Evolutionary conservation across 2,797 vertebrate genomes (phyloP), one percentile per base, ranked within the genome.

Genomic region (Halcyon smyrnensis): DNA sequence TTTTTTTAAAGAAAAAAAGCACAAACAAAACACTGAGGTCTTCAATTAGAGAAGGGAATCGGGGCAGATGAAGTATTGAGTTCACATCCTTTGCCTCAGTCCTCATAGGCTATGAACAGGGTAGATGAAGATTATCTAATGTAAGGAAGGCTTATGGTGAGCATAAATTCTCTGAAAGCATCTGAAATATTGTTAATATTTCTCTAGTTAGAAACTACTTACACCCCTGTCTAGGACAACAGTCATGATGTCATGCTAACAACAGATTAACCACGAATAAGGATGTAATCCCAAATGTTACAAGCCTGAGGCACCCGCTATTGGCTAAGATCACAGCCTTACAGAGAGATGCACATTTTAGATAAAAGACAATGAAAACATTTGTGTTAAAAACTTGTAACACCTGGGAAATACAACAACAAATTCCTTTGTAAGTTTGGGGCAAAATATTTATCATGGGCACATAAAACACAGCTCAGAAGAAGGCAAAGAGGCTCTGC

Each of bases 31-130:
- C 4, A 43, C 21, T 34, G 15, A 62, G 11, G 5, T 41, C 17
- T 82, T 76, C 24, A 68, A 15, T 37, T 76, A 73, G 48, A 1
- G 0, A 75, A 56, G 37, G 2, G 5, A 82, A 53, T 20, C 34
- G 7, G 15, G 19, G 4, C 16, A 54, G 53, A 32, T 23, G 27
- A 24, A 59, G 41, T 57, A 76, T 3, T 62, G 56, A 79, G n/a
- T 65, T 30, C 53, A 34, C 14, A 30, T 54, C 41, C 18, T 92
- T 71, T 68, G 6, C 34, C 18, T 84, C 30, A 54, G 0, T 59
- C 9, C 8, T 62, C 0, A 0, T 6, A 41, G 27, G 9, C 23
- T 76, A 7, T 45, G 28, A 12, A 41, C 12, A 53, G 28, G 8
- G 19, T 19, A 71, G 14, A 28, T 53, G 36, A 79, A 63, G 39